Conservation (phyloP, 1,140 invertebrate genomes). For the Aphaenogaster rudis region DNA sequence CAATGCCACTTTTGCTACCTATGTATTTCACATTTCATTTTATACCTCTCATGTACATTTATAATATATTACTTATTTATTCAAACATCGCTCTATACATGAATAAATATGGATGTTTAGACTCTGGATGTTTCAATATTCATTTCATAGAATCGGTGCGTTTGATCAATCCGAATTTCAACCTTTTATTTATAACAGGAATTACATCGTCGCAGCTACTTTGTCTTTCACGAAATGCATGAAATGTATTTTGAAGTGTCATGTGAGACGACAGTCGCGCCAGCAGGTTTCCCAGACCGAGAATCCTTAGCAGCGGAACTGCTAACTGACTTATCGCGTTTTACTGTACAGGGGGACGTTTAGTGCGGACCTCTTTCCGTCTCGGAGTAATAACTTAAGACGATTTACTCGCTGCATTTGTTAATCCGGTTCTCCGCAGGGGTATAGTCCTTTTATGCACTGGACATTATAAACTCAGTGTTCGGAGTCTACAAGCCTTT, state of each 20-base stretch:
- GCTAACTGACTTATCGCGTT: constrained; percentile 70
- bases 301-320: constrained; percentile 72
- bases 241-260: constrained; percentile 28
- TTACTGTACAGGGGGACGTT: constrained; percentile 39
- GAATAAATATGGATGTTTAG: neutral
- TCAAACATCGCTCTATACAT: neutral
- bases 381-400: constrained; percentile 55
- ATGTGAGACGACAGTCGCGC: constrained; percentile 12
- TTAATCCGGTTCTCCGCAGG: neutral
- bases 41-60: neutral
- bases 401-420: constrained; percentile 51
- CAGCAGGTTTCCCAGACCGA: constrained; percentile 65
- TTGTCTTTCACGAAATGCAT: neutral
- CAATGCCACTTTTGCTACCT: neutral
- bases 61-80: neutral
- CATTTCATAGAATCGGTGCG: neutral
- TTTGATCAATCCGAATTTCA: neutral
- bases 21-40: neutral
- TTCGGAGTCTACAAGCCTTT: neutral
- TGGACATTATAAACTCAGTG: neutral
- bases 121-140: neutral
- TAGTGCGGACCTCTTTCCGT: constrained; percentile 42
- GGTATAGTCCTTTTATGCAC: neutral
- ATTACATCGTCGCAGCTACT: constrained; percentile 24
- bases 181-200: neutral